Base-by-base conservation (phyloP, 2,888 invertebrate genomes). In the Elysia crispata region DNA sequence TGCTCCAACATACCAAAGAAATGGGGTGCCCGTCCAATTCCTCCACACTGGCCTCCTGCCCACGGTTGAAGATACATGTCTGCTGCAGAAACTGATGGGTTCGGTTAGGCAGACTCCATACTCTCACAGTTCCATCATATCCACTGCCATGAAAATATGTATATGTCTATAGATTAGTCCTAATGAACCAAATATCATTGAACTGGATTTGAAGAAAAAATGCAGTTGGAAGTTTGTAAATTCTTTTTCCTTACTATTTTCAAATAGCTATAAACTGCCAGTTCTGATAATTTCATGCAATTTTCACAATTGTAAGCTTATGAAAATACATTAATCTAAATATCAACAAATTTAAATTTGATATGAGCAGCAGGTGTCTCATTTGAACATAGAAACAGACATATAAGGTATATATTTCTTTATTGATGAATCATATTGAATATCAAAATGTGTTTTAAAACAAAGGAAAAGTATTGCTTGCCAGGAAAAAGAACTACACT, bases 121-220 rank as follows among this genome's bases (percentile, higher is more conserved):
- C 90, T 28, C 94, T 90, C 0, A 94, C 94, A 1, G 94, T 94
- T n/a, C 94, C 94, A 89, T 95, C 95, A 87, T 93, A 94, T 0
- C 94, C 94, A 87, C 94, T 93, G 87, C 41, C 41, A 41, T 3
- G 5, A 41, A n/a, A n/a, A n/a, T n/a, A n/a, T n/a, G n/a, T n/a
- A n/a, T n/a, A n/a, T n/a, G n/a, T n/a, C n/a, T n/a, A 41, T 41
- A 6, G 11, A 11, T 41, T 11, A 41, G 3, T 41, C 41, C 41
- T 41, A 41, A 41, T 41, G 41, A 41, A 6, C 6, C 3, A 60
- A 60, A 8, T 3, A 15, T 41, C 3, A 41, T 6, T 41, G 11
- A 6, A 41, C 3, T 41, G 11, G 11, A 3, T 41, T 41, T n/a
- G n/a, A n/a, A n/a, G n/a, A 54, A 60, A 60, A 23, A 60, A 23